phyloP scores from a whole-genome alignment of 2,113 vertebrate genomes.

The Hystrix cristata region DNA sequence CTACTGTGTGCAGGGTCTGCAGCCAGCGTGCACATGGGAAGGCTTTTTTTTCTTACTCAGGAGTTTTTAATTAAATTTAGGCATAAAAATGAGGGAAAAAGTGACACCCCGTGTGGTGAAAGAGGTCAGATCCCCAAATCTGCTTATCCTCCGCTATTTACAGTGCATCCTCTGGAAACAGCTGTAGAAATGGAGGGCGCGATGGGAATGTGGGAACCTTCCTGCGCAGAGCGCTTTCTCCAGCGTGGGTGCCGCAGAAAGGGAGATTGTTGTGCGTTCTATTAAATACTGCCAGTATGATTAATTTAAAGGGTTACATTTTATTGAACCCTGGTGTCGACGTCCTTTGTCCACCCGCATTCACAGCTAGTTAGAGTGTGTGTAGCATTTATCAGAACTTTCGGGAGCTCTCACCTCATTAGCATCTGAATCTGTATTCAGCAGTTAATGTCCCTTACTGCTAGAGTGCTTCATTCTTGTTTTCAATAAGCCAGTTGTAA shows the following conservation, averaged over 20 bases:
- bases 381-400: slow-evolving; percentile 95
- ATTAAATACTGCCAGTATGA: slow-evolving; percentile 92
- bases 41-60: slow-evolving; percentile 30
- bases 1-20: slow-evolving; percentile 70
- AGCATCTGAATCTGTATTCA: slow-evolving; percentile 98
- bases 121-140: slow-evolving; percentile 87
- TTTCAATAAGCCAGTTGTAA: slow-evolving; percentile 94
- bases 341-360: slow-evolving; percentile 90
- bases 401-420: slow-evolving; percentile 95
- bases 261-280: slow-evolving; percentile 91
- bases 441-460: slow-evolving; percentile 95
- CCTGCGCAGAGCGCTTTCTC: slow-evolving; percentile 88
- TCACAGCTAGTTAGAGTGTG: slow-evolving; percentile 92
- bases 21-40: background rate
- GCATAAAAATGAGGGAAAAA: slow-evolving; percentile 83
- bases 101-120: slow-evolving; percentile 80
- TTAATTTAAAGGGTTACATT: slow-evolving; percentile 93
- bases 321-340: slow-evolving; percentile 90
- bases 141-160: slow-evolving; percentile 87
- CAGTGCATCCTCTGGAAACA: slow-evolving; percentile 88
- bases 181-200: slow-evolving; percentile 86
- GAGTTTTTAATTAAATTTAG: slow-evolving; percentile 83
- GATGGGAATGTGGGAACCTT: slow-evolving; percentile 90
- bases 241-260: slow-evolving; percentile 88
- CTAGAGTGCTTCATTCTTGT: slow-evolving; percentile 92